These are phyloP conservation scores for Myripristis murdjan DNA, from an alignment of 2,797 vertebrate genomes.

Conservation along the genomic window DNA sequence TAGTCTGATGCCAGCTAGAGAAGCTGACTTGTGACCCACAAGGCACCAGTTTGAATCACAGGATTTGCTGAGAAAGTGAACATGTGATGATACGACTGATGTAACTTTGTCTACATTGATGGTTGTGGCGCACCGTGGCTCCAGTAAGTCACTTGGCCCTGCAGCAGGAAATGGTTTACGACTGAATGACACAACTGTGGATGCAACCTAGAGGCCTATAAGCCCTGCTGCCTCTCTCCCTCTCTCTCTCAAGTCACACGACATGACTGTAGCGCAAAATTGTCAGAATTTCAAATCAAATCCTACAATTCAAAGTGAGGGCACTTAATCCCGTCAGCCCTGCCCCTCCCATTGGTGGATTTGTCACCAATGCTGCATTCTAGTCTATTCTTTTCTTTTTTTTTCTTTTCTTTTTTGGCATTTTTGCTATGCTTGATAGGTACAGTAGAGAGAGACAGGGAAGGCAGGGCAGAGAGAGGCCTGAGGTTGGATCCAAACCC, in stretches of 20 bases:
- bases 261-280: not conserved
- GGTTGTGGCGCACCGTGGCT: not conserved
- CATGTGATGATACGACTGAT: not conserved
- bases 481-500: too few relatives aligned
- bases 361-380: too few relatives aligned
- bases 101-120: not conserved
- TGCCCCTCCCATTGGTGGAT: too few relatives aligned
- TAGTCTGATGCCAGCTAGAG: not conserved
- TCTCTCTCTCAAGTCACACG: not conserved
- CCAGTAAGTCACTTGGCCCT: slow-evolving; percentile 4
- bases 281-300: too few relatives aligned
- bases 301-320: too few relatives aligned
- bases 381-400: too few relatives aligned
- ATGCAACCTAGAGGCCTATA: slow-evolving; percentile 12
- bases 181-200: not conserved
- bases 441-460: too few relatives aligned
- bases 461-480: too few relatives aligned
- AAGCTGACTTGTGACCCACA: not conserved
- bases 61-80: not conserved
- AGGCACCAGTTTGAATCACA: not conserved
- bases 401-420: too few relatives aligned
- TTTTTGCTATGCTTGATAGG: too few relatives aligned
- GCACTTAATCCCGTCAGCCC: too few relatives aligned
- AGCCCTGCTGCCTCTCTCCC: slow-evolving; percentile 1
- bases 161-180: slow-evolving; percentile 18